Evolutionary conservation across 1,140 invertebrate genomes (phyloP).

Genomic region (Lepeophtheirus salmonis): DNA sequence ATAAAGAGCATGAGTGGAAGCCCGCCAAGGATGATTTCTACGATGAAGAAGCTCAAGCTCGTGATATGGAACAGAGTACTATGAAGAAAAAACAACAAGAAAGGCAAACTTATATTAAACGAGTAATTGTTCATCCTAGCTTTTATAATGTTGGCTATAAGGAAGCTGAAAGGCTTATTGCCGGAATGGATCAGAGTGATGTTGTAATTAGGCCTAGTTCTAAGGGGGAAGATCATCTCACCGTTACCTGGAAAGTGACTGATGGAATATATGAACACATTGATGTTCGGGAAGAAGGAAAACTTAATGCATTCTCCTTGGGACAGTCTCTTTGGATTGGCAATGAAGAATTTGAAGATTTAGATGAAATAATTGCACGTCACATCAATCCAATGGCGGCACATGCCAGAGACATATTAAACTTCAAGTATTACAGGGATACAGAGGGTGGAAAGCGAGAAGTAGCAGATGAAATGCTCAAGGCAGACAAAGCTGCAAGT

Average conservation of each 20-base stretch:
- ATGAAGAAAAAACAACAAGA: conserved; percentile 60
- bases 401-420: conserved; percentile 67
- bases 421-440: conserved; percentile 44
- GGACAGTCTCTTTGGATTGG: conserved; percentile 73
- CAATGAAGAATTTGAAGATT: conserved; percentile 35
- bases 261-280: conserved; percentile 89
- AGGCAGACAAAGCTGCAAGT: conserved; percentile 64
- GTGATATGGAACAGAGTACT: conserved; percentile 52
- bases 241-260: conserved; percentile 94
- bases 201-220: conserved; percentile 88
- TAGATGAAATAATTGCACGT: conserved; percentile 95
- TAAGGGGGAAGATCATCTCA: conserved; percentile 82
- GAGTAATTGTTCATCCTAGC: conserved; percentile 90
- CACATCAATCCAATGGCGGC: conserved; percentile 89
- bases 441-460: conserved; percentile 34
- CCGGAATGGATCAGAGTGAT: conserved; percentile 83
- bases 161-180: conserved; percentile 76
- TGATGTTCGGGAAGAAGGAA: conserved; percentile 82
- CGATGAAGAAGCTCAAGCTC: conserved; percentile 64
- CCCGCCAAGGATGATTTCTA: conserved; percentile 76
- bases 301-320: conserved; percentile 87
- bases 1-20: conserved; percentile 77
- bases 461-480: conserved; percentile 64
- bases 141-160: conserved; percentile 91
- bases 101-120: conserved; percentile 64